phyloP scores from a whole-genome alignment of 2,888 invertebrate species.

The Habroteleia sp. region DNA sequence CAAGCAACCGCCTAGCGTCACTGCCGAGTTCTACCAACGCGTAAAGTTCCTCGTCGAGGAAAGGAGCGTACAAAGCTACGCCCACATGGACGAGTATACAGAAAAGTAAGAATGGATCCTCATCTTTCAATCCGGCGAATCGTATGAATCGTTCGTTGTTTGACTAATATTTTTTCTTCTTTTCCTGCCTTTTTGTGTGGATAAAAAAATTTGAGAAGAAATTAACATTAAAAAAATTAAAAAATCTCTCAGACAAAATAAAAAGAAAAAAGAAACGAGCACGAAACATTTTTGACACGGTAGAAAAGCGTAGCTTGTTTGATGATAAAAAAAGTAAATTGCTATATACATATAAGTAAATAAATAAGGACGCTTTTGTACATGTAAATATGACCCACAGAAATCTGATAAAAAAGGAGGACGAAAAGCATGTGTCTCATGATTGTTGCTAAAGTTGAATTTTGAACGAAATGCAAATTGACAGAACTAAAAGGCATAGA shows the following conservation, averaged over 20 bases:
- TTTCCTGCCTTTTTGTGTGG: constrained; percentile 23
- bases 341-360: too few relatives aligned
- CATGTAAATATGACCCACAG: constrained; percentile 29
- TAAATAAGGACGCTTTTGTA: constrained; percentile 27
- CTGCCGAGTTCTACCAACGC: constrained; percentile 98
- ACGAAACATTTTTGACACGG: constrained; percentile 1
- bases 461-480: constrained; percentile 6
- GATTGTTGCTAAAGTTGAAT: constrained; percentile 17
- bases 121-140: constrained; percentile 41
- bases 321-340: too few relatives aligned
- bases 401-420: constrained; percentile 33
- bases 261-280: too few relatives aligned
- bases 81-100: constrained; percentile 98
- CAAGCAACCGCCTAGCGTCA: constrained; percentile 97
- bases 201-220: constrained; percentile 1
- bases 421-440: constrained; percentile 45
- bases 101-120: constrained; percentile 91
- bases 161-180: constrained; percentile 50
- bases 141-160: constrained; percentile 62
- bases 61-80: constrained; percentile 99
- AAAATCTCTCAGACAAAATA: too few relatives aligned
- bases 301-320: background rate
- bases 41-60: constrained; percentile 99
- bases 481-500: too few relatives aligned
- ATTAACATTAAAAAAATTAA: too few relatives aligned